These are phyloP conservation scores for Drosophila sechellia DNA, from an alignment of 1,140 invertebrate genomes.

Conservation along the genomic window DNA sequence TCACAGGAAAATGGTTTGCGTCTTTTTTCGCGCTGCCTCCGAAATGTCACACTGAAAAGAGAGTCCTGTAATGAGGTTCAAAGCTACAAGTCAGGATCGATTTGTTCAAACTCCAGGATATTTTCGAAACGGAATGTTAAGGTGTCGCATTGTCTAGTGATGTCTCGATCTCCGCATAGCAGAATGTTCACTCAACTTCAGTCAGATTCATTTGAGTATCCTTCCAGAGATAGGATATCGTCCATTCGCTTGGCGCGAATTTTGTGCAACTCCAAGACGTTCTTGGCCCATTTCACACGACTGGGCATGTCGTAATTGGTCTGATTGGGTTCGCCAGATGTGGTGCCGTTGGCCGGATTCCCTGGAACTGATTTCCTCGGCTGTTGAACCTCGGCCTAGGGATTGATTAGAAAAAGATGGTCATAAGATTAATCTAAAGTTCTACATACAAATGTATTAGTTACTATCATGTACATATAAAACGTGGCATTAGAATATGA, in stretches of 20 bases:
- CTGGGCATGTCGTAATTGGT: not conserved
- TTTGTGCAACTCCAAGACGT: not conserved
- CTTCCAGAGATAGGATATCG: not conserved
- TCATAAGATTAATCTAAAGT: no score
- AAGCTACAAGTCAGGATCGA: not conserved
- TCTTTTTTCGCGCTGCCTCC: not conserved
- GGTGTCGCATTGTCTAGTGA: no score
- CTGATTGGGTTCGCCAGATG: not conserved
- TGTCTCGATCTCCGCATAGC: not conserved
- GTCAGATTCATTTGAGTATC: not conserved
- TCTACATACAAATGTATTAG: no score
- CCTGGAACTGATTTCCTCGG: not conserved
- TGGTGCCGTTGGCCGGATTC: no score
- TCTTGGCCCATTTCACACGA: not conserved
- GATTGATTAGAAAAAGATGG: not conserved
- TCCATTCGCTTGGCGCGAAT: not conserved
- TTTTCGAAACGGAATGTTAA: not conserved
- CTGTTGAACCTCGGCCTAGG: not conserved
- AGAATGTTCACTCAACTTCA: not conserved
- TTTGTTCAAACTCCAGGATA: not conserved
- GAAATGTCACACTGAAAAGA: not conserved
- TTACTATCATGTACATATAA: no score
- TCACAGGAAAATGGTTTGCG: no score
- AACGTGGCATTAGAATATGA: no score
- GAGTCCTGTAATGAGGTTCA: not conserved